Conservation (phyloP, 2,797 vertebrate species). For the Coregonus ussuriensis region DNA sequence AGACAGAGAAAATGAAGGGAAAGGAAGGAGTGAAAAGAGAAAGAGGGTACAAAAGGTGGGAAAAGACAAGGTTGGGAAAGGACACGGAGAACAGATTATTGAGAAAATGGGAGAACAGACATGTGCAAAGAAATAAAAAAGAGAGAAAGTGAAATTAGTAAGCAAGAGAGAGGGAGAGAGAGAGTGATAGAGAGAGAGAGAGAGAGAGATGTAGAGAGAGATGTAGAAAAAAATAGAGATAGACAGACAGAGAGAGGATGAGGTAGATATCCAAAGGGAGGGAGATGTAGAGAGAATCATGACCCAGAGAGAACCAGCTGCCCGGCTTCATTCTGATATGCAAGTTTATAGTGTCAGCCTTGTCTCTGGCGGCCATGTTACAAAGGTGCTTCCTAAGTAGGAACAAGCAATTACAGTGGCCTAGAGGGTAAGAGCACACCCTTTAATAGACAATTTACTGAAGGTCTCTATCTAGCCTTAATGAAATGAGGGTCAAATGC, state of each 20-base stretch:
- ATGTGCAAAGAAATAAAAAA: too few species aligned
- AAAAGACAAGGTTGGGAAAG: not conserved
- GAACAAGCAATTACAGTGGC: conserved; percentile 22
- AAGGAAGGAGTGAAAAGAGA: not conserved
- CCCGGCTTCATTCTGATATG: conserved; percentile 21
- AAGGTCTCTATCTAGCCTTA: not conserved
- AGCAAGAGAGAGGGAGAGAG: too few species aligned
- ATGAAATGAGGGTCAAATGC: too few species aligned
- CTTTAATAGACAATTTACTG: conserved; percentile 27
- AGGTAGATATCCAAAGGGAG: conserved; percentile 6
- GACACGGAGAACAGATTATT: not conserved
- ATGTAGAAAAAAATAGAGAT: not conserved
- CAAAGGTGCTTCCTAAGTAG: conserved; percentile 8
- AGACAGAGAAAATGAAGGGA: not conserved
- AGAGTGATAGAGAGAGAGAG: not conserved
- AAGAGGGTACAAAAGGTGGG: not conserved
- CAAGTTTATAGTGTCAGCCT: conserved; percentile 2
- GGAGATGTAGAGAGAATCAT: conserved; percentile 8
- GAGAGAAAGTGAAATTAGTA: not conserved
- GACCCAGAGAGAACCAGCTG: not conserved
- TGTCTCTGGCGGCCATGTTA: conserved; percentile 2
- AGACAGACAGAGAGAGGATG: not conserved
- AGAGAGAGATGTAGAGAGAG: not conserved
- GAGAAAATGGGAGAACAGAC: too few species aligned
- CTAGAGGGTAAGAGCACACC: conserved; percentile 19